These are phyloP conservation scores for Siniperca scherzeri DNA, from an alignment of 2,797 vertebrate species.

Conservation along the genomic window DNA sequence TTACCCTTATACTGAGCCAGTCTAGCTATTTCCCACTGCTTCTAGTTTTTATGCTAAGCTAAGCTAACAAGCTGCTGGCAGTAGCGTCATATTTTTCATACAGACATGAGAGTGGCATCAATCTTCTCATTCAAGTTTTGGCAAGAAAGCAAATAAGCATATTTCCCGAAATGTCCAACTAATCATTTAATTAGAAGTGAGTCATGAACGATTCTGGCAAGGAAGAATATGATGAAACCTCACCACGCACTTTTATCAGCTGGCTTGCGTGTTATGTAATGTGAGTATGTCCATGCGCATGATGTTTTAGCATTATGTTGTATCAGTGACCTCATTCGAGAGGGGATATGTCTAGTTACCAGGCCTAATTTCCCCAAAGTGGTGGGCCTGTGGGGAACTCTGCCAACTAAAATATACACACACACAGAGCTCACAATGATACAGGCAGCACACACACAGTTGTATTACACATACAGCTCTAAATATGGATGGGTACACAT, in stretches of 20 bases:
- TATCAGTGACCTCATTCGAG: slow-evolving; percentile 50
- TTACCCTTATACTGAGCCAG: neutral
- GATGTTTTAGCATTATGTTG: slow-evolving; percentile 7
- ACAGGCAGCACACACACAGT: slow-evolving; percentile 11
- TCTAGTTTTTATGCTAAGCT: neutral
- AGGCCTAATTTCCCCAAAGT: slow-evolving; percentile 50
- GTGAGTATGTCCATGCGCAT: neutral
- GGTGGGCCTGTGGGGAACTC: slow-evolving; percentile 22
- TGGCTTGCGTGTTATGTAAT: slow-evolving; percentile 1
- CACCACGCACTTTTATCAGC: neutral
- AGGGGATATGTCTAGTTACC: slow-evolving; percentile 31
- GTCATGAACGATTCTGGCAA: neutral
- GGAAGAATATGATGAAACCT: slow-evolving; percentile 20
- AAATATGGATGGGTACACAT: slow-evolving; percentile 19
- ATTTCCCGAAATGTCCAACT: neutral
- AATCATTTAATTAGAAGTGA: neutral
- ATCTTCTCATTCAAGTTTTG: neutral
- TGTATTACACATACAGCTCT: slow-evolving; percentile 19
- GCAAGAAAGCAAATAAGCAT: neutral
- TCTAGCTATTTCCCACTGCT: neutral
- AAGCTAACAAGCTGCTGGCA: neutral
- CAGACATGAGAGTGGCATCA: no score
- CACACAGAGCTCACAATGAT: slow-evolving; percentile 4
- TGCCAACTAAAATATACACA: slow-evolving; percentile 57
- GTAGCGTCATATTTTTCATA: neutral